Base-by-base conservation (phyloP, 1,140 invertebrate genomes). In the Tachypleus tridentatus region DNA sequence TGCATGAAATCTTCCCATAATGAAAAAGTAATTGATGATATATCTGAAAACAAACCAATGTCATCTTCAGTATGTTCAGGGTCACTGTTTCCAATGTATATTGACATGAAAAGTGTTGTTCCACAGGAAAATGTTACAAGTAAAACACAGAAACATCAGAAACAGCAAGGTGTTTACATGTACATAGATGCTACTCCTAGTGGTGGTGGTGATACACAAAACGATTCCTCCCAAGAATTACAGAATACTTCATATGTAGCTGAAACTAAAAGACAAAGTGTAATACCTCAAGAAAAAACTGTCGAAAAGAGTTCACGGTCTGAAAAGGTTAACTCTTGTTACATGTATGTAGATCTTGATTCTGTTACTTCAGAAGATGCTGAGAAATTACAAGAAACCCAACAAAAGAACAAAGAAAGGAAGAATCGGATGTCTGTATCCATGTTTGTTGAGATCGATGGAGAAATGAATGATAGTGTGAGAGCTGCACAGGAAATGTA, bases 1-100 rank as follows among this genome's bases (percentile, higher is more conserved):
- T 62, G 51, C 3, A 48, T 51, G 3, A 51, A 29, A 48, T 60
- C 57, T 1, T 57, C 64, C 10, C 5, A 49, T n/a, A 11, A 57
- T 4, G 10, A 8, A 57, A 57, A 11, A 11, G 10, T 57, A 57
- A 9, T 52, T 11, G 49, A 60, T 29, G n/a, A 29, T 47, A 47
- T 4, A 53, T 62, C 49, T 62, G 11, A 8, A 50, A 51, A 61
- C 8, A 57, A 60, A 5, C 58, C 52, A 11, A 58, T 60, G 29
- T 60, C 60, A 11, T 52, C 62, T 3, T 53, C 58, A 4, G 7
- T 61, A 7, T 48, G 62, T 8, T 63, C 67, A 8, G 63, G 64
- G 10, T 68, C 67, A 29, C 65, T 65, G 67, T 68, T 68, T 62
- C 67, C 67, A n/a, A 65, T 68, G 58, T 68, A 68, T 48, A 68